Percentiles rank a stretch among this genome's conserved stretches.
phyloP scores from a whole-genome alignment of 2,797 vertebrate species.

The Pantherophis vulpinus region DNA sequence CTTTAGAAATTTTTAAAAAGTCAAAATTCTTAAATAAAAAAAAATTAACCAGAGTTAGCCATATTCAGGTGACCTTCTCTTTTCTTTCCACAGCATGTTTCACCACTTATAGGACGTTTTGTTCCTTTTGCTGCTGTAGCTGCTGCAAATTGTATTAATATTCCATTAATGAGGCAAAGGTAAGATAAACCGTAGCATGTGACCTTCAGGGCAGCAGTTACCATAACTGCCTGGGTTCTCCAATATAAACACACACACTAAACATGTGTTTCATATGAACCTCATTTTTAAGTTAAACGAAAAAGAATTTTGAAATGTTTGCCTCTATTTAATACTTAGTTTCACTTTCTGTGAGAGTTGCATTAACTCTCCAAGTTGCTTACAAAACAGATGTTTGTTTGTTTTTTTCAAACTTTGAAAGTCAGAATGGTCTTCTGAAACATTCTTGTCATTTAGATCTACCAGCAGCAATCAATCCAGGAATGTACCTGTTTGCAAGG shows the following conservation, averaged over 20 bases:
- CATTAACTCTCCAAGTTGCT: no score
- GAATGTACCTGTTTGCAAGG: no score
- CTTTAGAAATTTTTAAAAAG: no score
- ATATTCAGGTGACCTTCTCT: not conserved
- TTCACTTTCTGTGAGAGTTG: not conserved
- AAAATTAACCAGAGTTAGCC: not conserved
- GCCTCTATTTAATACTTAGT: not conserved
- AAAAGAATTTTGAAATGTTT: not conserved
- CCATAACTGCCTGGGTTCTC: not conserved
- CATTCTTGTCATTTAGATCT: not conserved
- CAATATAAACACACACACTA: not conserved
- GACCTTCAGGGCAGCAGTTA: not conserved
- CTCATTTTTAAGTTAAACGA: not conserved
- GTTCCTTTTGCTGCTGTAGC: slow-evolving; percentile 98
- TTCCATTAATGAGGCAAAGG: slow-evolving; percentile 98
- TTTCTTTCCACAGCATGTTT: slow-evolving; percentile 79
- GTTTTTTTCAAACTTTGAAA: no score
- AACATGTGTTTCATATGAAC: not conserved
- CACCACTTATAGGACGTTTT: slow-evolving; percentile 92
- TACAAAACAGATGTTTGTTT: not conserved
- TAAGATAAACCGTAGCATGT: slow-evolving; percentile 65
- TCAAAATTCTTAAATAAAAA: not conserved
- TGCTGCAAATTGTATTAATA: slow-evolving; percentile 98
- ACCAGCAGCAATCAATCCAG: not conserved
- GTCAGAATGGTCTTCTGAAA: not conserved